These are phyloP conservation scores for Oscheius sp. DNA, from an alignment of 2,888 invertebrate species.

Conservation along the genomic window DNA sequence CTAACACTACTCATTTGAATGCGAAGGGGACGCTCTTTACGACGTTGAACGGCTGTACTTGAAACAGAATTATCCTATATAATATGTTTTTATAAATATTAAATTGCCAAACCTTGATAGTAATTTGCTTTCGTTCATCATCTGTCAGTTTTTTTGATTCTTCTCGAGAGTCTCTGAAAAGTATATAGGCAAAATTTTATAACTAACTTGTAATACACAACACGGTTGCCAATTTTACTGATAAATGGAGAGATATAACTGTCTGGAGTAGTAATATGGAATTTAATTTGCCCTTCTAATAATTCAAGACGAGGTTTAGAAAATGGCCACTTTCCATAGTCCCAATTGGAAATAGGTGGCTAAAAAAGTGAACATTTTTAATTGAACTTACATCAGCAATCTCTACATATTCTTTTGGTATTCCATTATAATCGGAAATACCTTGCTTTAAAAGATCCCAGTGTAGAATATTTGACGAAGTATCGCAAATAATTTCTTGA, in stretches of 20 bases:
- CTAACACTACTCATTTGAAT: slow-evolving; percentile 63
- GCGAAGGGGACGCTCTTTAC: slow-evolving; percentile 60
- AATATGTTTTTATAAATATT: neutral
- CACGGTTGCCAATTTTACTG: slow-evolving; percentile 33
- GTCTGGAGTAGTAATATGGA: slow-evolving; percentile 25
- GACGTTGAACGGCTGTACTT: slow-evolving; percentile 30
- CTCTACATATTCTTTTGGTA: slow-evolving; percentile 45
- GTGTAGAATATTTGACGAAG: slow-evolving; percentile 27
- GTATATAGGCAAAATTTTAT: neutral
- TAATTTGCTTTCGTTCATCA: slow-evolving; percentile 59
- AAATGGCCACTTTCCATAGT: slow-evolving; percentile 48
- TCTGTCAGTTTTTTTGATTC: slow-evolving; percentile 48
- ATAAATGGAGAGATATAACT: slow-evolving; percentile 11
- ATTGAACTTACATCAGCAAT: slow-evolving; percentile 37
- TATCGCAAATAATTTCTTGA: slow-evolving; percentile 38
- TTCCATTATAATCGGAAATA: slow-evolving; percentile 33
- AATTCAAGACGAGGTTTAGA: slow-evolving; percentile 45
- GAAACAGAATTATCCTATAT: slow-evolving; percentile 24
- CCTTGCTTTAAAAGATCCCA: slow-evolving; percentile 32
- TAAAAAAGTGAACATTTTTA: neutral
- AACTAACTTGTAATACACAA: slow-evolving; percentile 47
- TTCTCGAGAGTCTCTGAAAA: slow-evolving; percentile 55
- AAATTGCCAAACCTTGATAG: slow-evolving; percentile 41
- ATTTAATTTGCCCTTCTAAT: slow-evolving; percentile 37
- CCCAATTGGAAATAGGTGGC: slow-evolving; percentile 35